Evolutionary conservation across 2,113 vertebrate species (phyloP).

Genomic region (Aythya baeri): DNA sequence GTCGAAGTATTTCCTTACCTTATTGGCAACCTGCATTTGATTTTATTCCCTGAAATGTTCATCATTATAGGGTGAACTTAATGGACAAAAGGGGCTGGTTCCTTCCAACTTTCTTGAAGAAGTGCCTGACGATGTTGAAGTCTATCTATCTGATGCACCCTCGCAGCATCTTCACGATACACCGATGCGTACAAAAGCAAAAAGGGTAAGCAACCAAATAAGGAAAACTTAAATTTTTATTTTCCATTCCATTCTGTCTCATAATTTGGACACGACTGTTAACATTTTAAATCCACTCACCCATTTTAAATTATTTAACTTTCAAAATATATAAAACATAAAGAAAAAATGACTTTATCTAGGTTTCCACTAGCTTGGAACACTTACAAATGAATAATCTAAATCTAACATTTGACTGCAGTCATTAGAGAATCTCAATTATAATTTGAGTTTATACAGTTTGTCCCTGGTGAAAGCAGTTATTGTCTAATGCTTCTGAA

Average conservation of each 20-base stretch:
- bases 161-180: conserved; percentile 84
- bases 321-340: not conserved
- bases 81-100: conserved; percentile 95
- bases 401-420: not conserved
- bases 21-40: fast-evolving
- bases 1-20: not conserved
- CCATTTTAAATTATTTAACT: conserved; percentile 19
- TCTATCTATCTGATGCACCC: conserved; percentile 91
- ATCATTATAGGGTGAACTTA: conserved; percentile 89
- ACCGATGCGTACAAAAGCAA: conserved; percentile 87
- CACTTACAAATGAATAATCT: not conserved
- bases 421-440: not conserved
- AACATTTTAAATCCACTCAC: conserved; percentile 22
- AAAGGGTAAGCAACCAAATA: conserved; percentile 86
- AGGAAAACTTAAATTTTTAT: not conserved
- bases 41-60: too few species aligned
- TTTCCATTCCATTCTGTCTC: not conserved
- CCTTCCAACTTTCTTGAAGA: conserved; percentile 99
- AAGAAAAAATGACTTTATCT: not conserved
- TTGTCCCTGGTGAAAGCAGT: not conserved
- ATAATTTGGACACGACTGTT: not conserved
- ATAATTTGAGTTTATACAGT: not conserved
- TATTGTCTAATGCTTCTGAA: not conserved
- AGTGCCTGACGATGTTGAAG: conserved; percentile 99
- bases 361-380: not conserved